phyloP scores from a whole-genome alignment of 2,888 invertebrate species.

The Andrena marginata region DNA sequence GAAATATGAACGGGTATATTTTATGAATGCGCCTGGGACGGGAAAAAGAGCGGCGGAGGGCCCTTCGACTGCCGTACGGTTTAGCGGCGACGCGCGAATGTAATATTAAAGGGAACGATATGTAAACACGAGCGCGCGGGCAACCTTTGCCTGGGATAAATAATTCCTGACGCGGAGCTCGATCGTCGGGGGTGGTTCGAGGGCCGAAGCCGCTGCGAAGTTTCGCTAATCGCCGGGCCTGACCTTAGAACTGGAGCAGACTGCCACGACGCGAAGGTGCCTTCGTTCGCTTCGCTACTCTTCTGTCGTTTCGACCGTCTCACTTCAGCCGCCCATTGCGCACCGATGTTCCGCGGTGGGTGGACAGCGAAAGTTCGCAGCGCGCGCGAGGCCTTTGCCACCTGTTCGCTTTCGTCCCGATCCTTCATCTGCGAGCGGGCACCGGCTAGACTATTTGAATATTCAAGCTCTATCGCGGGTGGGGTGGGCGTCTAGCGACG shows the following conservation, averaged over 20 bases:
- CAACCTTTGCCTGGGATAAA: constrained; percentile 44
- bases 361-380: background rate
- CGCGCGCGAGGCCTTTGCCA: constrained; percentile 27
- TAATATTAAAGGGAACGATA: constrained; percentile 51
- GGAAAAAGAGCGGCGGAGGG: background rate
- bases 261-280: background rate
- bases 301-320: background rate
- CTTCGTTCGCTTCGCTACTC: background rate
- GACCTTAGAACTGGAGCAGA: constrained; percentile 8
- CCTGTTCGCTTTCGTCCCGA: constrained; percentile 34
- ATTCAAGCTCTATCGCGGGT: constrained; percentile 63
- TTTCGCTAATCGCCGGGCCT: background rate
- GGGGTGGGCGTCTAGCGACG: constrained; percentile 37
- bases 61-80: background rate
- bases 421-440: background rate
- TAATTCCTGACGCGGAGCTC: constrained; percentile 35
- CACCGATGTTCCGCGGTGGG: background rate
- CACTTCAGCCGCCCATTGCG: background rate
- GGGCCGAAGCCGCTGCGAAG: background rate
- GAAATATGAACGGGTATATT: constrained; percentile 58
- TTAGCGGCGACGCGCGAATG: constrained; percentile 25
- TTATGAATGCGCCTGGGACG: constrained; percentile 38
- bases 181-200: background rate
- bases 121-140: constrained; percentile 46
- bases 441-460: constrained; percentile 65